Evolutionary conservation across 2,797 vertebrate species (phyloP).

Genomic region (Danio jaintianensis): DNA sequence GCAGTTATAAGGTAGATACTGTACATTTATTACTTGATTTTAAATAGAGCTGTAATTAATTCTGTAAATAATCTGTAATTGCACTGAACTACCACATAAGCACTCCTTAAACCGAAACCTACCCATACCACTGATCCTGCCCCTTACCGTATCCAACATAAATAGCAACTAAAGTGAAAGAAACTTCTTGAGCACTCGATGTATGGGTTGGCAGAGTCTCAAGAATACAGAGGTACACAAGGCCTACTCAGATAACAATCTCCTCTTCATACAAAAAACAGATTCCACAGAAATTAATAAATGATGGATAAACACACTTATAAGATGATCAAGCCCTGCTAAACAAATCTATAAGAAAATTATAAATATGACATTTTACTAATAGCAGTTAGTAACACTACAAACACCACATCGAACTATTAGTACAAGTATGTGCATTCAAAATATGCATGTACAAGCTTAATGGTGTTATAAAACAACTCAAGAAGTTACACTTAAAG

Average conservation of each 20-base stretch:
- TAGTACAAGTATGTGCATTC: slow-evolving; percentile 13
- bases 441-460: slow-evolving; percentile 21
- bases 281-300: slow-evolving; percentile 12
- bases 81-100: too few relatives aligned
- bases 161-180: too few relatives aligned
- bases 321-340: background rate
- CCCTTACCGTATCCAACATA: too few relatives aligned
- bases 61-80: too few relatives aligned
- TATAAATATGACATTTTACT: background rate
- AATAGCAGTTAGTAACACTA: background rate
- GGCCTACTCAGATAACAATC: slow-evolving; percentile 11
- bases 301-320: slow-evolving; percentile 1
- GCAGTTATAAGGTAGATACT: too few relatives aligned
- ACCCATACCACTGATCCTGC: too few relatives aligned
- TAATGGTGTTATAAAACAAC: background rate
- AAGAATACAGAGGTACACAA: background rate
- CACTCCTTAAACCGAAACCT: too few relatives aligned
- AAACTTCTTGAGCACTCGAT: background rate
- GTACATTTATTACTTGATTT: too few relatives aligned
- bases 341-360: background rate
- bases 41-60: too few relatives aligned
- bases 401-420: background rate
- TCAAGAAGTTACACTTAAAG: background rate
- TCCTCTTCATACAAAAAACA: slow-evolving; percentile 13
- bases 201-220: slow-evolving; percentile 6